Percentiles rank a stretch among this genome's conserved stretches.
Evolutionary conservation across 2,888 invertebrate genomes (phyloP).

Genomic region (Melieria crassipennis): DNA sequence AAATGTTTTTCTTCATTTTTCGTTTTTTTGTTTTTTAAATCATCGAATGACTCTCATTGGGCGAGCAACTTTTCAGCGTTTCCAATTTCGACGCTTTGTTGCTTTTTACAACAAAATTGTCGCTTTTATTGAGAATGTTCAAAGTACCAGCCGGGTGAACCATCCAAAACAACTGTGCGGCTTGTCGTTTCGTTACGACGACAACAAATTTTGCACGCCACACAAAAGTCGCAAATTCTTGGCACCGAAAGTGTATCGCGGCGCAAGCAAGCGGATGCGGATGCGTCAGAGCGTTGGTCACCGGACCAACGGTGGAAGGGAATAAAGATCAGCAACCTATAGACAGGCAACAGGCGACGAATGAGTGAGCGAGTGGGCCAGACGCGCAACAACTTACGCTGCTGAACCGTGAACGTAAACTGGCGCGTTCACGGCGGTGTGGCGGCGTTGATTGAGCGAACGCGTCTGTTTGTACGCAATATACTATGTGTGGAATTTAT

Average conservation of each 20-base stretch:
- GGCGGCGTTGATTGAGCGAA: slow-evolving; percentile 2
- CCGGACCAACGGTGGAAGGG: not conserved
- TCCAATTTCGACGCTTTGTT: no score
- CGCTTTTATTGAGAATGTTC: no score
- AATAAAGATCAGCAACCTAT: slow-evolving; percentile 2
- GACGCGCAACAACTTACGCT: slow-evolving; percentile 7
- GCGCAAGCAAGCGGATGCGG: not conserved
- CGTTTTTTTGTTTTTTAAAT: no score
- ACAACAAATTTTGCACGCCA: no score
- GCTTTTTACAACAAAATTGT: no score
- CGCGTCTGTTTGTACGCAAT: not conserved
- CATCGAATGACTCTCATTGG: no score
- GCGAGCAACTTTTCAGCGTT: no score
- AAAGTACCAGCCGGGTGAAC: no score
- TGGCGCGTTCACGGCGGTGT: slow-evolving; percentile 14
- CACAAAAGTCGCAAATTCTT: not conserved
- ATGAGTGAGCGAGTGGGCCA: not conserved
- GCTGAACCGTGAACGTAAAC: slow-evolving; percentile 28
- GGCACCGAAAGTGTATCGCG: slow-evolving; percentile 3
- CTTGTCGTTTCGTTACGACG: no score
- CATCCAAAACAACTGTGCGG: no score
- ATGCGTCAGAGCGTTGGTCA: slow-evolving; percentile 24
- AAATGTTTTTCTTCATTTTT: no score
- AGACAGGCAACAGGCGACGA: not conserved
- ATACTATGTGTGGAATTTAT: not conserved